A percentile compares a stretch with the other conserved stretches of the same genome.
These are phyloP conservation scores for Alexandromys fortis DNA, from an alignment of 2,113 vertebrate genomes.

Conservation along the genomic window DNA sequence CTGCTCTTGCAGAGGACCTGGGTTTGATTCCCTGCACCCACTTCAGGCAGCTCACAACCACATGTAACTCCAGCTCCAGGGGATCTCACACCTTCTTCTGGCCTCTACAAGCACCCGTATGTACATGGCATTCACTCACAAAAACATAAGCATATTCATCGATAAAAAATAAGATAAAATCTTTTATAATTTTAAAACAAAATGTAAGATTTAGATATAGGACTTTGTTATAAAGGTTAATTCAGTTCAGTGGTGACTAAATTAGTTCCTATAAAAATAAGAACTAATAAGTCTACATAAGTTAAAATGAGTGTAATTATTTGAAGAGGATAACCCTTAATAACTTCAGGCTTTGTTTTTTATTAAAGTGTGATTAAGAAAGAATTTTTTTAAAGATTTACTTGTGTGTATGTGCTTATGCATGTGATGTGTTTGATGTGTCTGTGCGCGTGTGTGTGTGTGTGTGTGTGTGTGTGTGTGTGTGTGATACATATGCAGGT, in stretches of 20 bases:
- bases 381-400: background rate
- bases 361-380: background rate
- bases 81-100: background rate
- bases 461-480: background rate
- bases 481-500: background rate
- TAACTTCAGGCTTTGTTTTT: background rate
- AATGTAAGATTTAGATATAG: background rate
- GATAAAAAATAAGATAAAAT: background rate
- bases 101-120: background rate
- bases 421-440: background rate
- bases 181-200: background rate
- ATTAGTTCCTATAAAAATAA: slow-evolving; percentile 41
- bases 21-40: background rate
- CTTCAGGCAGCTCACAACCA: background rate
- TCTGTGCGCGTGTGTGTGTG: accelerated
- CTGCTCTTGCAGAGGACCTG: background rate
- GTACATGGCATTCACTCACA: background rate
- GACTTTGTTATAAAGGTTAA: slow-evolving; percentile 18
- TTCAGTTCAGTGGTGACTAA: slow-evolving; percentile 3
- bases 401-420: background rate
- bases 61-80: background rate
- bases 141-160: background rate
- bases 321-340: slow-evolving; percentile 10
- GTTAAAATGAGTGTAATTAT: background rate
- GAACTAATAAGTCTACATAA: background rate